Evolutionary conservation across 2,888 invertebrate genomes (phyloP), one percentile per base, ranked within the genome.

Genomic region (Oscheius myriophilus): DNA sequence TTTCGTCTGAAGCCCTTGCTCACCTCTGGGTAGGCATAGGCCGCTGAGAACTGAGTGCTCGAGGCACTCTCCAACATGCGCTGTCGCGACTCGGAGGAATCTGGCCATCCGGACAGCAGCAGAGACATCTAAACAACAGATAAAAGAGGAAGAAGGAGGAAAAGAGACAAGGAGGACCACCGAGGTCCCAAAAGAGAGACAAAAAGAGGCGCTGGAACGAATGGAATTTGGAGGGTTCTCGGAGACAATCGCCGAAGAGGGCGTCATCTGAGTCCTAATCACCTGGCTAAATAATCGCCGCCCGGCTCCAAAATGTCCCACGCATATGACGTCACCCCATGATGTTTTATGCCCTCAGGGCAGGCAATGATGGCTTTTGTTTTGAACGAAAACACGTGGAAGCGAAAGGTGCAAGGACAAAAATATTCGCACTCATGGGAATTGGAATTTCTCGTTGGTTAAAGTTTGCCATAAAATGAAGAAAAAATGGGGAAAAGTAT

Each of bases 21-120:
- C 12, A 66, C 55, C 64, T 68, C 64, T 16, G 49, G 51, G 63
- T 57, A 55, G 42, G 67, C 55, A 58, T 58, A 69, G 12, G 69
- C 69, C 3, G 62, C 25, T 21, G 45, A 54, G 39, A 78, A 78
- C 52, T 76, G 71, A 41, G 72, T 69, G 70, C 76, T 76, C 61
- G 74, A 75, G 25, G 72, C 63, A 58, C 72, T 72, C 57, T 78
- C 78, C 23, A 78, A 59, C 78, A 78, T 78, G 52, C 78, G 64
- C 54, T 78, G 78, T n/a, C 78, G 67, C 33, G 74, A 74, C 25
- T 78, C 78, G 26, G 72, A 72, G 42, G 72, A 71, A 59, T 77
- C 77, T 39, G 77, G 77, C 75, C 75, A 77, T 63, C 73, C 75
- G 21, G 77, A 77, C 23, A 77, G 63, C 57, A 74, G 73, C n/a